These are phyloP conservation scores for Dione vanillae DNA, from an alignment of 2,888 invertebrate genomes.

Conservation along the genomic window DNA sequence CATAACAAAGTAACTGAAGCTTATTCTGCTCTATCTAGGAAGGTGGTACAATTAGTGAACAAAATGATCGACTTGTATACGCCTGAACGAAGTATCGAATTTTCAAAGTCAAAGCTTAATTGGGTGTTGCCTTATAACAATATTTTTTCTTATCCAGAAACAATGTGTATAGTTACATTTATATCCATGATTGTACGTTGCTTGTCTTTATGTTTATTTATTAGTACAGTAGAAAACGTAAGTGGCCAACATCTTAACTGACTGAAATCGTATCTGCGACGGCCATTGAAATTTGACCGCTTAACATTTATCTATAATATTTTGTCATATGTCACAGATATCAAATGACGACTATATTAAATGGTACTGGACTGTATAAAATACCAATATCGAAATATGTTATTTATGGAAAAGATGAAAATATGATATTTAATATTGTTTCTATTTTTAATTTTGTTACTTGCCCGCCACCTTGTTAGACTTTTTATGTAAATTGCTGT, in stretches of 20 bases:
- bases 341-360: slow-evolving; percentile 42
- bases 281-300: background rate
- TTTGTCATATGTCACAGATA: slow-evolving; percentile 37
- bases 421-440: slow-evolving; percentile 51
- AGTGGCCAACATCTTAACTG: no score
- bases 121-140: slow-evolving; percentile 3
- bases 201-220: no score
- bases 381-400: slow-evolving; percentile 38
- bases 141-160: background rate
- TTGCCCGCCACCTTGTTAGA: slow-evolving; percentile 52
- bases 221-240: no score
- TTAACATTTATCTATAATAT: slow-evolving; percentile 26
- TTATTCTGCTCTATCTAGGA: background rate
- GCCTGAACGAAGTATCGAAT: slow-evolving; percentile 10
- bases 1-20: slow-evolving; percentile 5
- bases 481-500: slow-evolving; percentile 67
- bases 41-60: slow-evolving; percentile 14
- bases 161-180: background rate
- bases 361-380: slow-evolving; percentile 7
- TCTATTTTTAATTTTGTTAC: slow-evolving; percentile 42
- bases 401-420: slow-evolving; percentile 48
- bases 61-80: slow-evolving; percentile 11
- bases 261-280: no score
- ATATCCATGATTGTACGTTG: background rate
- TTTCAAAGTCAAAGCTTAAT: slow-evolving; percentile 16